Conservation (phyloP, 2,113 vertebrate genomes). For the Colaptes auratus region DNA sequence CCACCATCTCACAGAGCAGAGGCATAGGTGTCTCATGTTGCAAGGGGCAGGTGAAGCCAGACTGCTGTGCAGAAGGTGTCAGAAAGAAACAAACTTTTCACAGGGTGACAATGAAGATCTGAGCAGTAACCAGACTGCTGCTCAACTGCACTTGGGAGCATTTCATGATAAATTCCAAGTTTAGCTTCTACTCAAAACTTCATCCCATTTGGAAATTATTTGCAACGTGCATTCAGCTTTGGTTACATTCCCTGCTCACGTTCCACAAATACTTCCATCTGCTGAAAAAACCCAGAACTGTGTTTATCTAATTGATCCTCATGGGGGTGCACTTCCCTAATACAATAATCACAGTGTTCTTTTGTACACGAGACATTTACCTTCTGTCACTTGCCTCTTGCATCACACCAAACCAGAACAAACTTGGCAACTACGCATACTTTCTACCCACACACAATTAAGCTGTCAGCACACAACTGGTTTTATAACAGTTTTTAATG, state of each 20-base stretch:
- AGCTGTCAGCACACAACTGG: not conserved
- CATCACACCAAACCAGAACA: not conserved
- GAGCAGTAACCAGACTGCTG: not conserved
- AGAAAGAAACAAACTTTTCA: not conserved
- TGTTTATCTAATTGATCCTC: not conserved
- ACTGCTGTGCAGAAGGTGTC: not conserved
- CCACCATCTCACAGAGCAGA: not conserved
- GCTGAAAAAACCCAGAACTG: fast-evolving
- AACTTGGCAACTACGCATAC: not conserved
- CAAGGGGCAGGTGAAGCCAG: not conserved
- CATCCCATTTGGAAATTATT: not conserved
- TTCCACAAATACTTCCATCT: not conserved
- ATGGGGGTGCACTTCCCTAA: not conserved
- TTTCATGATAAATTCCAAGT: not conserved
- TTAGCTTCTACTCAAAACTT: not conserved
- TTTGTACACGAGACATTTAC: not conserved
- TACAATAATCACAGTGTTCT: not conserved
- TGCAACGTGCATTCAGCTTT: not conserved
- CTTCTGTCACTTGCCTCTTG: not conserved
- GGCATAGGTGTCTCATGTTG: not conserved
- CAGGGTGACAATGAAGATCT: not conserved
- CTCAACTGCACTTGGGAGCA: not conserved
- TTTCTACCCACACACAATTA: not conserved
- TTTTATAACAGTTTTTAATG: conserved; percentile 15
- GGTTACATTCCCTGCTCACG: not conserved